Conservation (phyloP, 2,888 invertebrate species). For the Macropis europaea region DNA sequence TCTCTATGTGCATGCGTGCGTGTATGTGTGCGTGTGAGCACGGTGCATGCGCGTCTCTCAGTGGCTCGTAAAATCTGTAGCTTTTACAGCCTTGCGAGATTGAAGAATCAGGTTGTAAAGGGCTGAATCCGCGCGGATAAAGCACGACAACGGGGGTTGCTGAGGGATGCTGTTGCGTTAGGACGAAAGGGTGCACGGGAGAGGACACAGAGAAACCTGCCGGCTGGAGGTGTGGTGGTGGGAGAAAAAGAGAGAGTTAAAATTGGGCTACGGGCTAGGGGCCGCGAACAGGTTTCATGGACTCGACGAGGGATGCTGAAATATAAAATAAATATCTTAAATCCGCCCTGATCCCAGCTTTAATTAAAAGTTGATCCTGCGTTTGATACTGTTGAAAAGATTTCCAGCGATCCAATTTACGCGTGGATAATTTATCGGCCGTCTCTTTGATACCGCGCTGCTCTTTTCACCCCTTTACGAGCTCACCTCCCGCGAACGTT, state of each 20-base stretch:
- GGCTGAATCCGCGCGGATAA: constrained; percentile 60
- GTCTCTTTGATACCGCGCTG: constrained; percentile 22
- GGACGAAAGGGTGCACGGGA: constrained; percentile 11
- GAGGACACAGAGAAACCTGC: neutral
- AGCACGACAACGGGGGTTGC: constrained; percentile 30
- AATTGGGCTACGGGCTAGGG: constrained; percentile 31
- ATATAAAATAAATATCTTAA: constrained; percentile 77
- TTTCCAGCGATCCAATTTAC: constrained; percentile 68
- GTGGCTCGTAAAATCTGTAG: constrained; percentile 70
- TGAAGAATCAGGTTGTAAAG: constrained; percentile 72
- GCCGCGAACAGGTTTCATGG: constrained; percentile 56
- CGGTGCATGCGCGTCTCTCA: constrained; percentile 37
- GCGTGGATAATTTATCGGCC: constrained; percentile 64
- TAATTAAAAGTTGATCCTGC: constrained; percentile 77
- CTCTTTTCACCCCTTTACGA: constrained; percentile 8
- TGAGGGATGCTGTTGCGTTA: constrained; percentile 29
- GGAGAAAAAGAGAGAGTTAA: neutral
- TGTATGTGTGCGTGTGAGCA: neutral
- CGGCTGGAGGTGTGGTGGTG: neutral
- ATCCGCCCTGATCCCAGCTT: constrained; percentile 70
- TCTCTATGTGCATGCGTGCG: too few relatives aligned
- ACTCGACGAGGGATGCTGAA: constrained; percentile 65
- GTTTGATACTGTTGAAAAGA: constrained; percentile 68
- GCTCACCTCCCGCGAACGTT: neutral
- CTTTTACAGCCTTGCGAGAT: constrained; percentile 71